These are phyloP conservation scores for Chydorus sphaericus DNA, from an alignment of 2,888 invertebrate species.

Conservation along the genomic window DNA sequence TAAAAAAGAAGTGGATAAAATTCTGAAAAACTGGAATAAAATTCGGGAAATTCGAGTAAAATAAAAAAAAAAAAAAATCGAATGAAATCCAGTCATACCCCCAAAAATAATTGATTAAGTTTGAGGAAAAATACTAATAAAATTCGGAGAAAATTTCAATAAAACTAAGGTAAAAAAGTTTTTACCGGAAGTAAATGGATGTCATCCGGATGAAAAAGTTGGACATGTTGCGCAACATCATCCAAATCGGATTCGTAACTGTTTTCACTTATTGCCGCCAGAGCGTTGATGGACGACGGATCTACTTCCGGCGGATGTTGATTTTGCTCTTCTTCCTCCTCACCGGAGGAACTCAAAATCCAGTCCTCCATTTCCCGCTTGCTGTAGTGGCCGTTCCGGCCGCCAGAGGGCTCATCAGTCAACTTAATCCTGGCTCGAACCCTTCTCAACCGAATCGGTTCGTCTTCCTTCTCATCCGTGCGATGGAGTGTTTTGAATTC, in stretches of 20 bases:
- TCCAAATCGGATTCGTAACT: slow-evolving; percentile 56
- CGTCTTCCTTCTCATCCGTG: not conserved
- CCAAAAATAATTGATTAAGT: too few species aligned
- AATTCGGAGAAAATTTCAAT: too few species aligned
- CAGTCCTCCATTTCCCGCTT: slow-evolving; percentile 62
- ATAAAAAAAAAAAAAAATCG: too few species aligned
- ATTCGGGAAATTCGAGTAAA: too few species aligned
- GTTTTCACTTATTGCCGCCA: slow-evolving; percentile 53
- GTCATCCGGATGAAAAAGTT: not conserved
- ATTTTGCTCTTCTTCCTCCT: slow-evolving; percentile 47
- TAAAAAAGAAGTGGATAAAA: too few species aligned
- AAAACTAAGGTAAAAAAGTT: not conserved
- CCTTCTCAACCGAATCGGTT: slow-evolving; percentile 29
- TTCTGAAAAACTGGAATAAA: too few species aligned
- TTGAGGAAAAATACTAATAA: too few species aligned
- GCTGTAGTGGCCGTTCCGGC: slow-evolving; percentile 39
- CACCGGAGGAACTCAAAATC: slow-evolving; percentile 56
- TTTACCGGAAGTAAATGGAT: too few species aligned
- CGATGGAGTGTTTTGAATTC: not conserved
- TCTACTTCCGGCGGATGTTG: too few species aligned
- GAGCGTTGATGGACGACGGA: slow-evolving; percentile 18
- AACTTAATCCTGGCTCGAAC: slow-evolving; percentile 1
- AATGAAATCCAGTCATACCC: too few species aligned
- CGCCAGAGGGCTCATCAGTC: not conserved
- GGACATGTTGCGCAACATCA: slow-evolving; percentile 40